Conservation (phyloP, 2,113 vertebrate species). For the Polypterus senegalus region DNA sequence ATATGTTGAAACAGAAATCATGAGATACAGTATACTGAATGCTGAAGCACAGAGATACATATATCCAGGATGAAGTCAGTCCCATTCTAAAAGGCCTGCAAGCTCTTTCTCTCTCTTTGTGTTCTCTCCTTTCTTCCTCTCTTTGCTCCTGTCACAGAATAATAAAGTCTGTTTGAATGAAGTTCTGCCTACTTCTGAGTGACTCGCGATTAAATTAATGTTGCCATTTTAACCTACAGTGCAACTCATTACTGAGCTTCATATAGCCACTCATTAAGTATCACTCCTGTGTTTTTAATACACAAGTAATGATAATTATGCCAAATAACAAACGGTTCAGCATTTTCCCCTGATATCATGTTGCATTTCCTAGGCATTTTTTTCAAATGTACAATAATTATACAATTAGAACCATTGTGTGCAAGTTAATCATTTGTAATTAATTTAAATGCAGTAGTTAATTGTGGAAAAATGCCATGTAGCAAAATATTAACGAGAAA, state of each 20-base stretch:
- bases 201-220: too few species aligned
- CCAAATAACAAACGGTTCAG: not conserved
- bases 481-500: too few species aligned
- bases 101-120: conserved; percentile 12
- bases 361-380: conserved; percentile 4
- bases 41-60: too few species aligned
- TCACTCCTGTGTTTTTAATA: conserved; percentile 2
- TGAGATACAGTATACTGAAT: too few species aligned
- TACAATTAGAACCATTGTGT: conserved; percentile 1
- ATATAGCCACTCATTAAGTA: not conserved
- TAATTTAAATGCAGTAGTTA: not conserved
- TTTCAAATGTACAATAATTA: not conserved
- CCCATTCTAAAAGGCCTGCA: conserved; percentile 1
- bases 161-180: too few species aligned
- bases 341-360: not conserved
- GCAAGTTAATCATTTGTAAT: conserved; percentile 1
- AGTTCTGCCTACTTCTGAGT: too few species aligned
- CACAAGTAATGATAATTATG: not conserved
- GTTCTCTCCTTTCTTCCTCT: conserved; percentile 1
- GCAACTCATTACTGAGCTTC: conserved; percentile 1
- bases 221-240: not conserved
- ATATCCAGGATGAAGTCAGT: too few species aligned
- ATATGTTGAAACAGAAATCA: too few species aligned
- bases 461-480: too few species aligned
- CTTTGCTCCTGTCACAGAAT: conserved; percentile 4